Evolutionary conservation across 1,140 invertebrate species (phyloP).

Genomic region (Frieseomelitta varia): DNA sequence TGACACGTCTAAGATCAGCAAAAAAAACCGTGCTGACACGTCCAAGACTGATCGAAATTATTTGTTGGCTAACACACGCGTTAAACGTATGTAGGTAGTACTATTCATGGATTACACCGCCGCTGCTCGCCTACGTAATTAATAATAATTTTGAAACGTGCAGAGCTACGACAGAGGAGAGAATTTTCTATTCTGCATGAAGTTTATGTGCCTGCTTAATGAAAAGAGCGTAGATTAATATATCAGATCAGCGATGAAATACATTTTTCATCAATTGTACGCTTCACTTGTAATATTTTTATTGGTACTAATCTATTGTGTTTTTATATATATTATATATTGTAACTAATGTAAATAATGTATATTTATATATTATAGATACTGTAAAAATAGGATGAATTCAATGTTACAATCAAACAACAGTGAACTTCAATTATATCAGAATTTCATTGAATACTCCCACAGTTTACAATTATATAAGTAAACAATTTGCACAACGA

Average conservation of each 20-base stretch:
- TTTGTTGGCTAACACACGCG: slow-evolving; percentile 52
- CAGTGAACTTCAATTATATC: background rate
- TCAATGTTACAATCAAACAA: background rate
- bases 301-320: background rate
- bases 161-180: background rate
- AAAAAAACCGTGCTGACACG: slow-evolving; percentile 51
- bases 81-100: slow-evolving; percentile 62
- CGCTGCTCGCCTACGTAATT: slow-evolving; percentile 21
- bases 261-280: no score
- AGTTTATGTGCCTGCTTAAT: background rate
- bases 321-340: background rate
- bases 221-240: no score
- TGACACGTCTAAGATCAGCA: slow-evolving; percentile 39
- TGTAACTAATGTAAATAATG: background rate
- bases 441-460: background rate
- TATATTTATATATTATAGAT: no score
- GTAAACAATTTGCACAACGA: background rate
- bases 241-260: background rate
- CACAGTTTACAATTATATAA: background rate
- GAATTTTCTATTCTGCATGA: background rate
- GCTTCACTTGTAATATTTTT: background rate
- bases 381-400: background rate
- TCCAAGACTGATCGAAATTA: slow-evolving; percentile 53
- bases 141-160: slow-evolving; percentile 16
- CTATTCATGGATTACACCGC: slow-evolving; percentile 56